These are phyloP conservation scores for Natator depressus DNA, from an alignment of 2,113 vertebrate species.

Conservation along the genomic window DNA sequence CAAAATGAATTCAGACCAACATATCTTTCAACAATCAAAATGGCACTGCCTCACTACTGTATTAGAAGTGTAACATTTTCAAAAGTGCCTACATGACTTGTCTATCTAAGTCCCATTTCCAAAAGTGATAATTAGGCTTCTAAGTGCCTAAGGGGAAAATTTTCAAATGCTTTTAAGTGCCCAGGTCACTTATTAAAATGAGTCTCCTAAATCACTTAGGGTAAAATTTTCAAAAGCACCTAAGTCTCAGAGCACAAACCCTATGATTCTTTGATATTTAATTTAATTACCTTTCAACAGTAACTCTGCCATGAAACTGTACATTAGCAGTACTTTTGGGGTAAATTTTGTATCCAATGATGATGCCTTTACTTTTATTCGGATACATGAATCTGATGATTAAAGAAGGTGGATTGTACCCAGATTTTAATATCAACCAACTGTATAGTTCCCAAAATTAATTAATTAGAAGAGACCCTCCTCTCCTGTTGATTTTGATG, in stretches of 20 bases:
- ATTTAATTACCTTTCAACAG: background rate
- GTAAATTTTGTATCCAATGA: background rate
- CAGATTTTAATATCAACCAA: background rate
- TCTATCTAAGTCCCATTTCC: background rate
- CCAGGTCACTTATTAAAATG: background rate
- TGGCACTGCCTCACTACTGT: background rate
- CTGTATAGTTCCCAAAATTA: background rate
- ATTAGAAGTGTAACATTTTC: background rate
- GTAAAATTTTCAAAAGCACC: no score
- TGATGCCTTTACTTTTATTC: background rate
- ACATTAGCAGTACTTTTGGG: background rate
- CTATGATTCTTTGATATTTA: background rate
- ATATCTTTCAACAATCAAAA: background rate
- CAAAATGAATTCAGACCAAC: background rate
- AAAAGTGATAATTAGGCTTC: background rate
- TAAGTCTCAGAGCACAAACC: background rate
- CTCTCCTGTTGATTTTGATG: background rate
- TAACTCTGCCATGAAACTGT: background rate
- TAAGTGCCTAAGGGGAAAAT: background rate
- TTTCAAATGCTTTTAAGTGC: background rate
- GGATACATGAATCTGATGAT: background rate
- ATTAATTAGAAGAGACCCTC: background rate
- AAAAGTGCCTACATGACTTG: background rate
- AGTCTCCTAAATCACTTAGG: background rate
- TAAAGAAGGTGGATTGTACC: background rate